A percentile compares a stretch with the other conserved stretches of the same genome.
These are phyloP conservation scores for Struthidea cinerea DNA, from an alignment of 2,113 vertebrate species.

Conservation along the genomic window DNA sequence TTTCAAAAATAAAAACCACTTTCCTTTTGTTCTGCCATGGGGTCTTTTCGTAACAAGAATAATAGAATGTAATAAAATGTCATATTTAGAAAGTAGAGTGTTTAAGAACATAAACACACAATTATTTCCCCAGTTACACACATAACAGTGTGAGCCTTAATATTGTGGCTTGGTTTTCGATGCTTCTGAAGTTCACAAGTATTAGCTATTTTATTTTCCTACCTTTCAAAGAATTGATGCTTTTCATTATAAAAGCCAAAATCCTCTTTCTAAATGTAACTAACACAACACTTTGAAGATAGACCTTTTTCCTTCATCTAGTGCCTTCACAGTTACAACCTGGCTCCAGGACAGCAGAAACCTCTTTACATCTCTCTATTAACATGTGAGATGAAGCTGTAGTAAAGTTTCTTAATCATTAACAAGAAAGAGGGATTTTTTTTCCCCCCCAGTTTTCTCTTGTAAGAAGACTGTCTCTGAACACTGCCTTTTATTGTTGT, in stretches of 20 bases:
- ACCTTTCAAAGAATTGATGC: neutral
- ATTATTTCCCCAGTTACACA: neutral
- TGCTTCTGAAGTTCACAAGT: neutral
- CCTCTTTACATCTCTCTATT: neutral
- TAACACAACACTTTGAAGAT: neutral
- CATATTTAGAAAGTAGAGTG: neutral
- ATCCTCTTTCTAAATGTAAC: neutral
- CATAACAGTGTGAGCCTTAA: neutral
- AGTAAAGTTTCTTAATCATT: neutral
- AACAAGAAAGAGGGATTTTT: neutral
- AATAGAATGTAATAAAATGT: neutral
- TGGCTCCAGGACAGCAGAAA: neutral
- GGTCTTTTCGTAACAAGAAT: neutral
- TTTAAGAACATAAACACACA: neutral
- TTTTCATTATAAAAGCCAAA: neutral
- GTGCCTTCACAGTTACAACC: neutral
- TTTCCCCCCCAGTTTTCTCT: neutral
- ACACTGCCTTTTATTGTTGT: neutral
- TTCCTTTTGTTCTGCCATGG: neutral
- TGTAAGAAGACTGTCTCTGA: neutral
- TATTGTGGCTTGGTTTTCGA: neutral
- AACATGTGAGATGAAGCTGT: neutral
- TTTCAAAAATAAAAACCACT: neutral
- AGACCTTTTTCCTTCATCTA: neutral
- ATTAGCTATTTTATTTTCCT: neutral